Evolutionary conservation across 2,797 vertebrate species (phyloP).

Genomic region (Notolabrus celidotus): DNA sequence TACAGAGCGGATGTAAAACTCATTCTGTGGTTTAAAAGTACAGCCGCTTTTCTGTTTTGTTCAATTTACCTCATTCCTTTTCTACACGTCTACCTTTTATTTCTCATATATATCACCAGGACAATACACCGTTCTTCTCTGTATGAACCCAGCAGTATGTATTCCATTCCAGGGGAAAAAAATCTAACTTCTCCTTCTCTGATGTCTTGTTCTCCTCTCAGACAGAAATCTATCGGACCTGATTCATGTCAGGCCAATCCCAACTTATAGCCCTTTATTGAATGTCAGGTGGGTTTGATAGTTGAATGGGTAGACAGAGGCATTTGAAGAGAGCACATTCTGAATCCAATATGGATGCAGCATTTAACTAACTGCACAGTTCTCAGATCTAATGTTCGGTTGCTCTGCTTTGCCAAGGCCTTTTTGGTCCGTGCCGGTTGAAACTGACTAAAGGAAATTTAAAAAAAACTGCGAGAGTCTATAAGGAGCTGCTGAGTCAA

Average conservation of each 20-base stretch:
- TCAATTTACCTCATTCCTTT: background rate
- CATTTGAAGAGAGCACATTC: no score
- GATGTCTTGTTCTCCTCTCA: background rate
- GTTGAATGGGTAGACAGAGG: background rate
- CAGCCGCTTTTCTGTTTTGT: conserved; percentile 2
- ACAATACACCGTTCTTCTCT: background rate
- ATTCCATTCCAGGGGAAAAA: no score
- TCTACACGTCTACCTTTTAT: background rate
- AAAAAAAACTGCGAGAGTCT: no score
- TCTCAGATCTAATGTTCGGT: no score
- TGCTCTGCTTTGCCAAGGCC: no score
- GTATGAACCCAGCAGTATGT: background rate
- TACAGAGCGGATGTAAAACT: conserved; percentile 17
- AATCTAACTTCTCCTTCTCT: background rate
- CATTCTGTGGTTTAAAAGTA: conserved; percentile 13
- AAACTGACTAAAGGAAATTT: no score
- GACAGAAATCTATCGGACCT: no score
- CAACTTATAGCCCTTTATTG: background rate
- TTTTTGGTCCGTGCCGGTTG: no score
- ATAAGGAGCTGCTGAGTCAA: no score
- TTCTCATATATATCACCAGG: background rate
- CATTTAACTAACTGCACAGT: no score
- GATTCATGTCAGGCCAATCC: background rate
- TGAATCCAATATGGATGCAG: no score
- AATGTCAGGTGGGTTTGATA: background rate